Evolutionary conservation across 1,140 invertebrate genomes (phyloP).

Genomic region (Drosophila lowei): DNA sequence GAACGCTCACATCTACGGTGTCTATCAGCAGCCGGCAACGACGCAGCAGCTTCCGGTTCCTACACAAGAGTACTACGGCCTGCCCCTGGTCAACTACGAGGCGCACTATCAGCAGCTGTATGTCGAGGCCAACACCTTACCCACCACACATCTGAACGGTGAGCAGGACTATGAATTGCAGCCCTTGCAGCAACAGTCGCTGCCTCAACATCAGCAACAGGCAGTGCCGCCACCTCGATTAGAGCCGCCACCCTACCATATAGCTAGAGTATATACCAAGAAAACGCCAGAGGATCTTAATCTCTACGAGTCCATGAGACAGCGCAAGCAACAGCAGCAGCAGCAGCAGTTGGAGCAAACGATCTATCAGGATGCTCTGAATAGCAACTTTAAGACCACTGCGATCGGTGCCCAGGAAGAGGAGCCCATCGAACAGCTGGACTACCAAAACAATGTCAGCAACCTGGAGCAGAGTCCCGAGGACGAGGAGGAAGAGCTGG

Average conservation of each 20-base stretch:
- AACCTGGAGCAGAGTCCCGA: conserved; percentile 25
- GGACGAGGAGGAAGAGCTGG: conserved; percentile 41
- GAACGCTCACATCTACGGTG: conserved; percentile 59
- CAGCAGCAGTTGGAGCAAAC: conserved; percentile 46
- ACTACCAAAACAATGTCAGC: conserved; percentile 70
- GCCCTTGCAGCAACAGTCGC: conserved; percentile 46
- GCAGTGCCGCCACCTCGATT: conserved; percentile 48
- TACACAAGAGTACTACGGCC: conserved; percentile 62
- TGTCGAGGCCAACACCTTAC: conserved; percentile 65
- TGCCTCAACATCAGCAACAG: conserved; percentile 60
- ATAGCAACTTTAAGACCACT: conserved; percentile 73
- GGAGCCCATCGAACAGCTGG: conserved; percentile 46
- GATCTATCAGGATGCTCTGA: conserved; percentile 65
- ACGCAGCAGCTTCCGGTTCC: conserved; percentile 35
- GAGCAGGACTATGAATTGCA: conserved; percentile 67
- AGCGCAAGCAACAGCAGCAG: conserved; percentile 65
- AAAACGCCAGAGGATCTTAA: conserved; percentile 84
- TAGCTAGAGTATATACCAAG: conserved; percentile 88
- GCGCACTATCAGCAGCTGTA: conserved; percentile 70
- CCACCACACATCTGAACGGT: conserved; percentile 73
- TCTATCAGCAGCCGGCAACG: conserved; percentile 46
- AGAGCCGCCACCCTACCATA: conserved; percentile 88
- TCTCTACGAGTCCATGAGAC: conserved; percentile 70
- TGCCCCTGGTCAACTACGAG: conserved; percentile 71
- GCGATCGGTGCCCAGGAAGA: conserved; percentile 59